Evolutionary conservation across 92 coral and sea anemone genomes (phyloP).

Genomic region (Bergia puertoricense): DNA sequence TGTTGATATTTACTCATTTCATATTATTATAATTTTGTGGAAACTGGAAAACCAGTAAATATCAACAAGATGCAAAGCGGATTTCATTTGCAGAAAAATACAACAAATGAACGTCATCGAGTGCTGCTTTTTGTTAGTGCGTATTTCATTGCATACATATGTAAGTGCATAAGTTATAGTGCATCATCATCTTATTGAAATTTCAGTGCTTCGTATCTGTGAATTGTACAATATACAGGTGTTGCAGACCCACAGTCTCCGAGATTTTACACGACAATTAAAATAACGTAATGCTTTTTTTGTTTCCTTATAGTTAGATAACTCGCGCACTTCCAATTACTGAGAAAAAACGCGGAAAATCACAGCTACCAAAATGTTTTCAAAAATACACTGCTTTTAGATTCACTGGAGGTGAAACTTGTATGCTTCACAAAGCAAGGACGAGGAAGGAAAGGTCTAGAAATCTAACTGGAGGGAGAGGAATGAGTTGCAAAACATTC

Average conservation of each 20-base stretch:
- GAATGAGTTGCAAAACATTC: no score
- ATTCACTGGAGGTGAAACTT: no score
- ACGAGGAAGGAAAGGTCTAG: background rate
- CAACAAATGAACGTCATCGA: background rate
- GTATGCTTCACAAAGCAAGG: background rate
- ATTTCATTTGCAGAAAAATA: constrained; percentile 17
- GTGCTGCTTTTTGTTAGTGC: background rate
- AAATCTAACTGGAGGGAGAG: no score
- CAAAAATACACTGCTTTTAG: no score
- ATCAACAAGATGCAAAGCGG: constrained; percentile 39
- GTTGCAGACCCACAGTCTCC: no score
- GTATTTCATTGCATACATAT: background rate
- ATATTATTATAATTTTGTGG: background rate
- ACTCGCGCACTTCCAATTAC: no score
- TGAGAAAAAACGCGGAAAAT: no score
- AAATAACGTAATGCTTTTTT: no score
- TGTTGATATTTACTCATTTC: constrained; percentile 44
- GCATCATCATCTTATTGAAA: background rate
- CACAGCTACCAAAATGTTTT: no score
- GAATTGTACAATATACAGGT: constrained; percentile 1
- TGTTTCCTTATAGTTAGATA: no score
- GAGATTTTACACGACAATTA: no score
- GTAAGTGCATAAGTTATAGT: constrained; percentile 5
- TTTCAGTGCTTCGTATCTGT: constrained; percentile 10
- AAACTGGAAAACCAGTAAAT: constrained; percentile 5